Evolutionary conservation across 2,797 vertebrate species (phyloP).

Genomic region (Leptodactylus fallax): DNA sequence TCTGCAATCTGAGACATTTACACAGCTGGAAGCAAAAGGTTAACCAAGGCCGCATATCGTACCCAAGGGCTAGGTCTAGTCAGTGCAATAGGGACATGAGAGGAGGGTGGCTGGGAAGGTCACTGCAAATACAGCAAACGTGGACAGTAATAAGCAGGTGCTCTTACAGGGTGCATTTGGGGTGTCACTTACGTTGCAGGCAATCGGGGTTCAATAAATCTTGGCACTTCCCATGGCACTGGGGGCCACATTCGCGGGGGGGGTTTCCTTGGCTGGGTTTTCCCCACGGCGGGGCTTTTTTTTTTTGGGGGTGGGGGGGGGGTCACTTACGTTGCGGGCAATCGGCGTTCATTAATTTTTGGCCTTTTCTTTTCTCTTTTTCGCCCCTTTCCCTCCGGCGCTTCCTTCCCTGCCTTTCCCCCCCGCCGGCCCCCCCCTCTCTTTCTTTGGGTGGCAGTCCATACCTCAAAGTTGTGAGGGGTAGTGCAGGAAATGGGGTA

Average conservation of each 20-base stretch:
- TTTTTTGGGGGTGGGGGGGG: too few relatives aligned
- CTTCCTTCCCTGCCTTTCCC: too few relatives aligned
- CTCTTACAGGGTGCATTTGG: neutral
- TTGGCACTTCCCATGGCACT: slow-evolving; percentile 92
- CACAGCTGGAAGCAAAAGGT: neutral
- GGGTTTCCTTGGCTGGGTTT: slow-evolving; percentile 98
- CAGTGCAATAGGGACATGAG: neutral
- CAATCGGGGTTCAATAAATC: slow-evolving; percentile 83
- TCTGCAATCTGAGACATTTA: neutral
- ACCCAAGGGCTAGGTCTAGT: neutral
- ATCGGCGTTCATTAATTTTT: too few relatives aligned
- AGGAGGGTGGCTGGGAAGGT: neutral
- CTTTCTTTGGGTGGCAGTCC: too few relatives aligned
- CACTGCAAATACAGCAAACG: neutral
- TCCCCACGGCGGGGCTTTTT: slow-evolving; percentile 97
- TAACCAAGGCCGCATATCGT: neutral
- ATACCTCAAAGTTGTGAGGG: slow-evolving; percentile 96
- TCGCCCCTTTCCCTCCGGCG: too few relatives aligned
- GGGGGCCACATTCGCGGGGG: slow-evolving; percentile 94
- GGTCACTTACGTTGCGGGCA: too few relatives aligned
- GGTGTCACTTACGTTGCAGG: slow-evolving; percentile 79
- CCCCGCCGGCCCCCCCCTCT: too few relatives aligned
- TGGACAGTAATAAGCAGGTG: neutral
- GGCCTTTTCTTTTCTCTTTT: too few relatives aligned
- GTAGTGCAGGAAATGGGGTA: slow-evolving; percentile 98